A percentile compares a stretch with the other conserved stretches of the same genome.
These are phyloP conservation scores for Endomychus coccineus DNA, from an alignment of 2,888 invertebrate species.

Conservation along the genomic window DNA sequence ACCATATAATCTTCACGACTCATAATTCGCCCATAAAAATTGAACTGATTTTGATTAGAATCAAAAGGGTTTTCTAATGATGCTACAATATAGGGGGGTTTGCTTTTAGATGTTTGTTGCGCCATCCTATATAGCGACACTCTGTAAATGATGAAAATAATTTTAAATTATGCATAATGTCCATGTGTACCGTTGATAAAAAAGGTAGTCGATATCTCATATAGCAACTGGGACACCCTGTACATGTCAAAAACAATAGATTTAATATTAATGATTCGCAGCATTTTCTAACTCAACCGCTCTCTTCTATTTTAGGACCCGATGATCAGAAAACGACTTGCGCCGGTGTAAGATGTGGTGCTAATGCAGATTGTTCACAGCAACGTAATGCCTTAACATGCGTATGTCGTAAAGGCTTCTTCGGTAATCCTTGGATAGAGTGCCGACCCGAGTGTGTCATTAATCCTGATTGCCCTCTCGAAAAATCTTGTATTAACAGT, in stretches of 20 bases:
- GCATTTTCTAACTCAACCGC: background rate
- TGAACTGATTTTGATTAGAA: no score
- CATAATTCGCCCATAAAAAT: no score
- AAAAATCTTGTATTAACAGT: slow-evolving; percentile 67
- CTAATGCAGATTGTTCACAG: slow-evolving; percentile 64
- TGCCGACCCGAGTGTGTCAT: slow-evolving; percentile 77
- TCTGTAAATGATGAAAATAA: no score
- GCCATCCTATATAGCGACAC: no score
- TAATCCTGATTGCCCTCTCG: slow-evolving; percentile 67
- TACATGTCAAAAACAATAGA: background rate
- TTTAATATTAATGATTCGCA: background rate
- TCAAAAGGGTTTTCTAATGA: no score
- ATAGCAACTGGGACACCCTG: no score
- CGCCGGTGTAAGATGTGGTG: slow-evolving; percentile 62
- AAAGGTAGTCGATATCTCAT: no score
- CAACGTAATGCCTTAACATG: slow-evolving; percentile 60
- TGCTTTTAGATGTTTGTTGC: no score
- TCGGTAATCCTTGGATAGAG: slow-evolving; percentile 70
- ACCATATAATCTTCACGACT: no score
- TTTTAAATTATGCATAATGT: no score
- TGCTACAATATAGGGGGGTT: no score
- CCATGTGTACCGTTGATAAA: no score
- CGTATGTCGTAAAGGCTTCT: slow-evolving; percentile 65
- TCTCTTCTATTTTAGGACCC: slow-evolving; percentile 23
- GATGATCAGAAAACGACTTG: slow-evolving; percentile 51